Percentiles rank a stretch among this genome's conserved stretches.
Conservation (phyloP, 2,888 invertebrate genomes). For the Xestia rhomboidea region DNA sequence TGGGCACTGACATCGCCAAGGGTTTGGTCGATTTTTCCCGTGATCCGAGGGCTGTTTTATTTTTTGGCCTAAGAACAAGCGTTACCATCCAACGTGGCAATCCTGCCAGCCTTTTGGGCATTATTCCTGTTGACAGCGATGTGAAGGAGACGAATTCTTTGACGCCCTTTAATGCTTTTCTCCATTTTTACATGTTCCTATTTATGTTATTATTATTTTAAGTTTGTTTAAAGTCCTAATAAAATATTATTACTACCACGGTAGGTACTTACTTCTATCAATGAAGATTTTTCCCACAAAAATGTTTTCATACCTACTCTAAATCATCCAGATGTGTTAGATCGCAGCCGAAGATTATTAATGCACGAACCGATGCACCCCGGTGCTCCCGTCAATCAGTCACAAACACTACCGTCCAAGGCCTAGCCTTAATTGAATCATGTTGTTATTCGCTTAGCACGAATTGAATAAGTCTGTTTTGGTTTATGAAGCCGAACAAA, state of each 20-base stretch:
- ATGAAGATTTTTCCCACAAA: background rate
- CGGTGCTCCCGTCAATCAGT: constrained; percentile 32
- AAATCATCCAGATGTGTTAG: background rate
- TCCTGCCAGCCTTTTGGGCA: too few relatives aligned
- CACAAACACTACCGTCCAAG: constrained; percentile 27
- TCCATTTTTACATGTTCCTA: too few relatives aligned
- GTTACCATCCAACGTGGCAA: too few relatives aligned
- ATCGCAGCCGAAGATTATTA: constrained; percentile 19
- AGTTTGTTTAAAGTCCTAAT: too few relatives aligned
- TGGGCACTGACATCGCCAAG: too few relatives aligned
- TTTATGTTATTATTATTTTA: too few relatives aligned
- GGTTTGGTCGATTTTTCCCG: too few relatives aligned
- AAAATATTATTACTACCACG: too few relatives aligned
- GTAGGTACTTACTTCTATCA: background rate
- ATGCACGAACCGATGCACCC: constrained; percentile 36
- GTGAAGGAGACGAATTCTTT: too few relatives aligned
- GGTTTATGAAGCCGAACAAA: constrained; percentile 6
- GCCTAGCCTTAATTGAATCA: constrained; percentile 27
- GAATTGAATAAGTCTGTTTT: constrained; percentile 10
- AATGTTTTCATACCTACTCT: too few relatives aligned
- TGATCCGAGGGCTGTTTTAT: background rate
- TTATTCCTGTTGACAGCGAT: too few relatives aligned
- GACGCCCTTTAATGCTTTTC: too few relatives aligned
- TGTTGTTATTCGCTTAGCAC: constrained; percentile 15
- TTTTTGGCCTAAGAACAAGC: background rate